These are phyloP conservation scores for Tanypteryx hageni DNA, from an alignment of 2,888 invertebrate species.

Conservation along the genomic window DNA sequence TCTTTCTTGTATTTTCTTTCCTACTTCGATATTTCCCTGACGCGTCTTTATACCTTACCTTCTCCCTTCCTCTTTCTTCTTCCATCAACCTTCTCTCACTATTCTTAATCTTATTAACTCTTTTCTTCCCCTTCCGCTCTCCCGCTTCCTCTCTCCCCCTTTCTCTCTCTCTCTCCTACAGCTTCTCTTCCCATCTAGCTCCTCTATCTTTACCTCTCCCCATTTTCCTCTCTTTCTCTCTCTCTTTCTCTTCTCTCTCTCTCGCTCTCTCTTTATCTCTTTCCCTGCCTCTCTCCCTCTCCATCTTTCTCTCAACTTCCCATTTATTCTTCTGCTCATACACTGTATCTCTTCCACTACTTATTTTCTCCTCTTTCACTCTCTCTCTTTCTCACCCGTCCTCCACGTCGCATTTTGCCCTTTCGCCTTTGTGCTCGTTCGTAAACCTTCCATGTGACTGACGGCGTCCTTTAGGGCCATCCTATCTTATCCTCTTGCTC, in stretches of 20 bases:
- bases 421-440: background rate
- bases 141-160: no score
- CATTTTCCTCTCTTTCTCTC: no score
- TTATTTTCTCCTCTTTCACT: background rate
- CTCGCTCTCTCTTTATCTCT: background rate
- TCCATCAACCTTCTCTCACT: background rate
- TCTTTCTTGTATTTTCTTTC: background rate
- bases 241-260: background rate
- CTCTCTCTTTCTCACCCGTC: background rate
- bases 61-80: background rate
- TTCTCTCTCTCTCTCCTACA: no score
- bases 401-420: background rate
- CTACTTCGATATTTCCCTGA: background rate
- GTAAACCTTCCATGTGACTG: constrained; percentile 4
- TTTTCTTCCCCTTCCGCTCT: background rate
- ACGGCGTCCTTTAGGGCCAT: background rate
- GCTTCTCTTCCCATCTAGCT: background rate
- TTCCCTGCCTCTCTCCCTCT: background rate
- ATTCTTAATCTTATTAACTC: background rate
- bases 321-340: background rate
- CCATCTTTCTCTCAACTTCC: background rate
- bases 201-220: background rate
- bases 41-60: background rate
- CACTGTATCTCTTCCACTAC: background rate
- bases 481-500: background rate